phyloP scores from a whole-genome alignment of 2,113 vertebrate species.

The Triplophysa tibetana region DNA sequence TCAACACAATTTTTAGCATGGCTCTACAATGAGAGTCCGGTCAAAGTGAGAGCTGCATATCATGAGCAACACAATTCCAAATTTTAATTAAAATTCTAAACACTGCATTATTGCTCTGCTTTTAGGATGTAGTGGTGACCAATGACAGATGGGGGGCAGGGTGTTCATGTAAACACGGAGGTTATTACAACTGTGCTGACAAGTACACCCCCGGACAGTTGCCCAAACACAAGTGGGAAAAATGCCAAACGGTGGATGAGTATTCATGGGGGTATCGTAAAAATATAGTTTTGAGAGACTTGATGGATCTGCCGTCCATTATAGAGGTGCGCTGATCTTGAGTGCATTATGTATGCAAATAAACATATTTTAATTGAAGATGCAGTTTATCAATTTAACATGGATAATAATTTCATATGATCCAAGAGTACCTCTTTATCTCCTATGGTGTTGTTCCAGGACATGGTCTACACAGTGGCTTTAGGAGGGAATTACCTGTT shows the following conservation, averaged over 20 bases:
- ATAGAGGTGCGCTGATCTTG: constrained; percentile 73
- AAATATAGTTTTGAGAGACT: constrained; percentile 75
- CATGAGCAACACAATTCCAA: background rate
- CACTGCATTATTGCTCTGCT: background rate
- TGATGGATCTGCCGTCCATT: constrained; percentile 75
- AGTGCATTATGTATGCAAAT: background rate
- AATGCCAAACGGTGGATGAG: constrained; percentile 88
- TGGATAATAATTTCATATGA: background rate
- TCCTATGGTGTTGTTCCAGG: constrained; percentile 67
- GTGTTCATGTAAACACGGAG: constrained; percentile 87
- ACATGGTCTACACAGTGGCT: constrained; percentile 84
- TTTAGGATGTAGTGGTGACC: constrained; percentile 85
- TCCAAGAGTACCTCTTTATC: background rate
- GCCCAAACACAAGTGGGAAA: constrained; percentile 93
- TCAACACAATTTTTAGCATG: constrained; percentile 91
- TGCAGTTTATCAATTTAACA: background rate
- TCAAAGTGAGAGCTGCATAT: constrained; percentile 77
- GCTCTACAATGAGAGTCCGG: constrained; percentile 95
- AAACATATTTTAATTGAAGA: too few relatives aligned
- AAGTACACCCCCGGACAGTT: constrained; percentile 81
- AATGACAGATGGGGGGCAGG: constrained; percentile 92
- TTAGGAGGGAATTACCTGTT: constrained; percentile 95
- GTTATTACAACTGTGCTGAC: constrained; percentile 91
- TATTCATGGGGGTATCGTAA: constrained; percentile 90
- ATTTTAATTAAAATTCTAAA: background rate